These are phyloP conservation scores for Homalodisca vitripennis DNA, from an alignment of 1,140 invertebrate genomes.

Conservation along the genomic window DNA sequence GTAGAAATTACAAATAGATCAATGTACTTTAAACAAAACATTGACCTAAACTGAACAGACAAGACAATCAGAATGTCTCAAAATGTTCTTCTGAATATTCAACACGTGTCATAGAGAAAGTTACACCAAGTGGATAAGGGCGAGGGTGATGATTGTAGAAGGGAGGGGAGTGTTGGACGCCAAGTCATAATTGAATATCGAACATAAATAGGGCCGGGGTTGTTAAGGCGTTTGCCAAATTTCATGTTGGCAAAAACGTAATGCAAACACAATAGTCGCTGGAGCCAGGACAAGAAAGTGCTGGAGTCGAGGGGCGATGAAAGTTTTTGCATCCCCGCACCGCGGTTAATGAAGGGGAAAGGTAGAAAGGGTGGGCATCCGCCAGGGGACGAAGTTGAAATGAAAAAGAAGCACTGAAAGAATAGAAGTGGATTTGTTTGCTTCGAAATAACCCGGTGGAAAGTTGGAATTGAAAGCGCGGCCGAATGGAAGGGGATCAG, in stretches of 20 bases:
- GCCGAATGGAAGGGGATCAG: slow-evolving; percentile 17
- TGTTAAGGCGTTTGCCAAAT: slow-evolving; percentile 4
- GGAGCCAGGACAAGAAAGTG: neutral
- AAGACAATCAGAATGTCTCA: neutral
- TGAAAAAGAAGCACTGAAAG: slow-evolving; percentile 6
- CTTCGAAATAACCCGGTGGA: neutral
- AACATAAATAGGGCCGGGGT: neutral
- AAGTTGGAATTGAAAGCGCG: slow-evolving; percentile 22
- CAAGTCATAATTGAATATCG: slow-evolving; percentile 2
- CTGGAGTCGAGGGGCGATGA: slow-evolving; percentile 1
- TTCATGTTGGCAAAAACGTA: neutral
- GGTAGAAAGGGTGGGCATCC: neutral
- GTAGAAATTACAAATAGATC: too few relatives aligned
- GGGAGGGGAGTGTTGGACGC: too few relatives aligned
- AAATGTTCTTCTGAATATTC: neutral
- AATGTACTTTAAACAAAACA: too few relatives aligned
- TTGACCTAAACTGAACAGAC: neutral
- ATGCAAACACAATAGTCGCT: neutral
- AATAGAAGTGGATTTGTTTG: slow-evolving; percentile 9
- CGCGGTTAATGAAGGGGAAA: slow-evolving; percentile 9
- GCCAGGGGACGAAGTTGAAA: neutral
- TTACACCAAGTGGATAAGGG: neutral
- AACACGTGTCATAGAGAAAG: neutral
- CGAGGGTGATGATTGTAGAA: neutral
- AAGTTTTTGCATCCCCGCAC: slow-evolving; percentile 10